Evolutionary conservation across 2,113 vertebrate species (phyloP).

Genomic region (Scolopax mira): DNA sequence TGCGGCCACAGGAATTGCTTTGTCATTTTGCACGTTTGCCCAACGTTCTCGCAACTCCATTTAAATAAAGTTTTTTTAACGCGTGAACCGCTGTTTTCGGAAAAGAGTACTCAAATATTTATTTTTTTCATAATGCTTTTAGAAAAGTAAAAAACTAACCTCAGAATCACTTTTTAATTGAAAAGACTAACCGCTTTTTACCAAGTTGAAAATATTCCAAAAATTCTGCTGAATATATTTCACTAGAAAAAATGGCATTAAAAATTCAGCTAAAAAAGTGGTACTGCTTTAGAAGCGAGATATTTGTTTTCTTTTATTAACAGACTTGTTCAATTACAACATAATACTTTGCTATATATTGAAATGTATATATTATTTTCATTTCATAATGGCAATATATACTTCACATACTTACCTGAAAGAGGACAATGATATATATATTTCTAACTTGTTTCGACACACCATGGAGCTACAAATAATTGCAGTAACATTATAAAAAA

Average conservation of each 20-base stretch:
- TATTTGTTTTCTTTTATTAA: neutral
- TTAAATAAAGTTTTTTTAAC: neutral
- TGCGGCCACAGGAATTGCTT: neutral
- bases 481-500: neutral
- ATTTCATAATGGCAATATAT: neutral
- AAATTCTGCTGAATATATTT: neutral
- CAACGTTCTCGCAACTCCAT: neutral
- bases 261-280: neutral
- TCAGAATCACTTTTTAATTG: neutral
- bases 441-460: neutral
- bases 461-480: neutral
- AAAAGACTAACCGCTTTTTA: neutral
- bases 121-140: neutral
- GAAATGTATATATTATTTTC: neutral
- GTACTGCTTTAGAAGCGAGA: neutral
- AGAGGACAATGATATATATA: neutral
- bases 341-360: neutral
- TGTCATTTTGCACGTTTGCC: neutral
- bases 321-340: neutral
- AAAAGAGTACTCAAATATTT: neutral
- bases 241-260: neutral
- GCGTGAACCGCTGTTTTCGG: neutral
- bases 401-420: neutral
- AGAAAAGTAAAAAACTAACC: neutral
- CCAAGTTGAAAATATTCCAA: neutral